Percentiles rank a stretch among this genome's conserved stretches.
phyloP scores from a whole-genome alignment of 2,113 vertebrate species.

The Sinocyclocheilus anophthalmus region DNA sequence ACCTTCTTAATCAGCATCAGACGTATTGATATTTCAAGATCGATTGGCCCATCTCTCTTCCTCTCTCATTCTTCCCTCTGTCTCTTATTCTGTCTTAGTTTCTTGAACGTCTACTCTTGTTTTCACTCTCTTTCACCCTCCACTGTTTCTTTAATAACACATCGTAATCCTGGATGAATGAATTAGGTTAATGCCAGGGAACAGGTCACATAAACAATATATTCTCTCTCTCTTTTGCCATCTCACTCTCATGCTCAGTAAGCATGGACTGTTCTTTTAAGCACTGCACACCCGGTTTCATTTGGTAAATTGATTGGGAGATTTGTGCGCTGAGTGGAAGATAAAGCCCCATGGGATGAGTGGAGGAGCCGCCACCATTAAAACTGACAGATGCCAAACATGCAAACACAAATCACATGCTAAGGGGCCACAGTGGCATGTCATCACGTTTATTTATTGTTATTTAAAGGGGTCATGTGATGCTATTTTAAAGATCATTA shows the following conservation, averaged over 20 bases:
- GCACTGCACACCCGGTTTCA: slow-evolving; percentile 46
- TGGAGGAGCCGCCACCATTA: slow-evolving; percentile 36
- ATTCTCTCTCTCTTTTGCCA: slow-evolving; percentile 30
- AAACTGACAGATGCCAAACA: slow-evolving; percentile 54
- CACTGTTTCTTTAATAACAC: slow-evolving; percentile 31
- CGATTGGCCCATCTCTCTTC: not conserved
- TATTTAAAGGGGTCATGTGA: not conserved
- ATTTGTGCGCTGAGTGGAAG: slow-evolving; percentile 49
- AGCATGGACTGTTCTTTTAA: slow-evolving; percentile 40
- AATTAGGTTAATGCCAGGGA: slow-evolving; percentile 54
- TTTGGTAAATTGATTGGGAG: slow-evolving; percentile 54
- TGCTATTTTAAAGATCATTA: too few relatives aligned
- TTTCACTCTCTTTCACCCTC: slow-evolving; percentile 34
- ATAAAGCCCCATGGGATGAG: slow-evolving; percentile 47
- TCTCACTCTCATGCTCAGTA: slow-evolving; percentile 21
- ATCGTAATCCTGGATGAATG: slow-evolving; percentile 45
- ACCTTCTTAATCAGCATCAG: not conserved
- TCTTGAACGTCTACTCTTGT: slow-evolving; percentile 1
- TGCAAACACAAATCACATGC: slow-evolving; percentile 41
- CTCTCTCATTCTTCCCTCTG: not conserved
- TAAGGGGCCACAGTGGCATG: not conserved
- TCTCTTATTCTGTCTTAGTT: slow-evolving; percentile 3
- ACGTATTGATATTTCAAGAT: not conserved
- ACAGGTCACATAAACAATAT: slow-evolving; percentile 46
- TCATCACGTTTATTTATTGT: slow-evolving; percentile 8